phyloP scores from a whole-genome alignment of 2,113 vertebrate genomes.

The Rissa tridactyla region DNA sequence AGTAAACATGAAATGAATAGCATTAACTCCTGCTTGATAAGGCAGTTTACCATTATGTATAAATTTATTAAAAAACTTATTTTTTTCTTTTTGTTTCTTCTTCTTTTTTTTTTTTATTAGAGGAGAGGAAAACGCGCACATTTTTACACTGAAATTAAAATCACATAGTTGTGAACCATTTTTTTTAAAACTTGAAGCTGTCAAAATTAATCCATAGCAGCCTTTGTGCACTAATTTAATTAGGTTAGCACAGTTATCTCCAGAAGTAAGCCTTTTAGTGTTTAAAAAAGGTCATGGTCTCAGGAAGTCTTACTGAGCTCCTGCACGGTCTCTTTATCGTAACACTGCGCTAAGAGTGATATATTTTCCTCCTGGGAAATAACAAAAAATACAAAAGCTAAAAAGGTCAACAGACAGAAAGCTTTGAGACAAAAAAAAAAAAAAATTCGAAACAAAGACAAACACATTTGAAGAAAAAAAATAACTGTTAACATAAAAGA shows the following conservation, averaged over 20 bases:
- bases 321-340: not conserved
- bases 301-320: not conserved
- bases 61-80: accelerated
- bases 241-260: not conserved
- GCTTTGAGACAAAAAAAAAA: not conserved
- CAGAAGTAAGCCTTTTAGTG: not conserved
- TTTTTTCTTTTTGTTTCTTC: too few relatives aligned
- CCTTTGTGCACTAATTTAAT: not conserved
- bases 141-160: not conserved
- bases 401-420: not conserved
- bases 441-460: not conserved
- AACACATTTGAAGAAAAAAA: not conserved
- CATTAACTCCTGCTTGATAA: not conserved
- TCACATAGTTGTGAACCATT: not conserved
- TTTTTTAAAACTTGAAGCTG: not conserved
- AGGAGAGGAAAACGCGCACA: not conserved
- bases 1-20: not conserved
- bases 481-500: not conserved
- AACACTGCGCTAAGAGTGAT: not conserved
- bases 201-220: not conserved
- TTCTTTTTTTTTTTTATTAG: not conserved
- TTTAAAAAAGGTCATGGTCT: not conserved
- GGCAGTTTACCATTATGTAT: not conserved
- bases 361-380: not conserved
- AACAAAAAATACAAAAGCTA: not conserved